Conservation (phyloP, 2,797 vertebrate genomes). For the Spizella passerina region DNA sequence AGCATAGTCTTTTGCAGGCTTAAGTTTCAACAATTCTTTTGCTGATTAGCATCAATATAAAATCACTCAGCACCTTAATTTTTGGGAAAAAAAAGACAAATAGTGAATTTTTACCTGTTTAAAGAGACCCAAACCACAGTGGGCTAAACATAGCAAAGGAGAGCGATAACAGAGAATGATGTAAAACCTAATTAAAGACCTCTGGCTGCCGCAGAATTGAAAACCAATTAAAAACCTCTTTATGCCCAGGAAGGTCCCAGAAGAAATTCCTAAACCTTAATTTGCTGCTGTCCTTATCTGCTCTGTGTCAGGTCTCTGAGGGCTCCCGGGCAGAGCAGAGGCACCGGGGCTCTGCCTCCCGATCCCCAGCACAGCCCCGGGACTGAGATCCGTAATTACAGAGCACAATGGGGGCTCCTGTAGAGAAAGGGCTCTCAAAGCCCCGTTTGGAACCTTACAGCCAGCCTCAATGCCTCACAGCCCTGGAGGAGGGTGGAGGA, state of each 20-base stretch:
- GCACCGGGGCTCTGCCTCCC: not conserved
- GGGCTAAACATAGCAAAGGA: not conserved
- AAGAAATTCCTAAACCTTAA: conserved; percentile 66
- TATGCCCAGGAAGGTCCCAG: conserved; percentile 15
- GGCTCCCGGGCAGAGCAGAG: conserved; percentile 3
- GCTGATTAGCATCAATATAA: not conserved
- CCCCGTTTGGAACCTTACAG: not conserved
- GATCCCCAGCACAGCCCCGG: not conserved
- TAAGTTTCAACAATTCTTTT: not conserved
- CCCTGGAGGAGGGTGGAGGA: not conserved
- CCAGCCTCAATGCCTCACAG: not conserved
- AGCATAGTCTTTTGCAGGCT: not conserved
- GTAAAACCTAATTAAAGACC: conserved; percentile 57
- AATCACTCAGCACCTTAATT: not conserved
- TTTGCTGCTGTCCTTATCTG: conserved; percentile 62
- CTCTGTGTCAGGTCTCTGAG: not conserved
- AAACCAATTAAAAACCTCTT: conserved; percentile 55
- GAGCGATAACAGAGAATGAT: fast-evolving
- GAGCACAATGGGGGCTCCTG: not conserved
- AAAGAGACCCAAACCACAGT: not conserved
- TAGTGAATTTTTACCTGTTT: not conserved
- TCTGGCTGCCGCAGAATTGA: not conserved
- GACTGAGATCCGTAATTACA: conserved; percentile 9
- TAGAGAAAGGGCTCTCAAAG: not conserved
- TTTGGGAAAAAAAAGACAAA: not conserved